Conservation (phyloP, 2,797 vertebrate genomes). For the Poeciliopsis infans region DNA sequence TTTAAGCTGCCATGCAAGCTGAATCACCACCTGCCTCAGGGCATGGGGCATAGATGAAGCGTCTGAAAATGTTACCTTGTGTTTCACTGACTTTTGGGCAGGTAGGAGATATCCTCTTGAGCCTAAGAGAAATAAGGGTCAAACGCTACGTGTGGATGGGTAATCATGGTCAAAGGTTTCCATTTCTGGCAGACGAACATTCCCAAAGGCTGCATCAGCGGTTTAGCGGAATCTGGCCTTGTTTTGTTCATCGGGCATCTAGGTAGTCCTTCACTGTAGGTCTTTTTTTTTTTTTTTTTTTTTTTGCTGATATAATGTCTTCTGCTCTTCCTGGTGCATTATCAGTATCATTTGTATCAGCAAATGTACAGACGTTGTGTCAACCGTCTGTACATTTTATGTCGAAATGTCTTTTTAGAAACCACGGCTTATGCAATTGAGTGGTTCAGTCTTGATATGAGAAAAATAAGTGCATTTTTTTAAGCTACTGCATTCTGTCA, state of each 20-base stretch:
- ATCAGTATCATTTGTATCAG: slow-evolving; percentile 55
- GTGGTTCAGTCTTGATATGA: background rate
- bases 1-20: slow-evolving; percentile 31
- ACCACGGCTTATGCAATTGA: slow-evolving; percentile 20
- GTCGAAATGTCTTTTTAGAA: slow-evolving; percentile 31
- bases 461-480: background rate
- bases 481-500: background rate
- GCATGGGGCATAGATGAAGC: slow-evolving; percentile 38
- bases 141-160: slow-evolving; percentile 59
- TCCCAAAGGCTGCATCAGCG: slow-evolving; percentile 68
- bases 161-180: slow-evolving; percentile 64
- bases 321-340: slow-evolving; percentile 46
- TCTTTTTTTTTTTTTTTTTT: slow-evolving; percentile 15
- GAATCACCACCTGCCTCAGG: slow-evolving; percentile 42
- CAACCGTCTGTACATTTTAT: background rate
- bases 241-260: slow-evolving; percentile 59
- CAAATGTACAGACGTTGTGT: slow-evolving; percentile 41
- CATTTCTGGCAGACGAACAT: slow-evolving; percentile 64
- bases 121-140: slow-evolving; percentile 62
- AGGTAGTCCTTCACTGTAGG: slow-evolving; percentile 36
- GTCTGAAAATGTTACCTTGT: slow-evolving; percentile 37
- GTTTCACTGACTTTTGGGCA: slow-evolving; percentile 38
- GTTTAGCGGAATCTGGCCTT: slow-evolving; percentile 51
- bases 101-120: slow-evolving; percentile 44
- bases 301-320: slow-evolving; percentile 60